Base-by-base conservation (phyloP, 2,113 vertebrate genomes). In the Eulacestoma nigropectus region DNA sequence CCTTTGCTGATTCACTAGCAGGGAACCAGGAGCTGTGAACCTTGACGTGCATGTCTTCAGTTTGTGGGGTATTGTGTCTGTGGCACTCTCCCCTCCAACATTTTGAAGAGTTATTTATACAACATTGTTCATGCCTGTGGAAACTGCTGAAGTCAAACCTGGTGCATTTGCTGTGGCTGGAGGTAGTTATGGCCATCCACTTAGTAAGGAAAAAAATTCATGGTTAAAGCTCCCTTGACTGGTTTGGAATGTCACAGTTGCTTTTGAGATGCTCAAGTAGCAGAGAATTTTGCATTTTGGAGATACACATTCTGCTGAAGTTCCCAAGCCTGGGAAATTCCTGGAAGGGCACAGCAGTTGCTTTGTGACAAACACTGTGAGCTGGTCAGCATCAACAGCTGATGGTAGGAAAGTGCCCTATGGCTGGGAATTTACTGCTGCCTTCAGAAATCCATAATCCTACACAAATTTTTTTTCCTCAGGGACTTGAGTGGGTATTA, bases 251-350 rank as follows among this genome's bases (percentile, higher is more conserved):
- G 23, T 62, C 50, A 32, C 17, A 23, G 5, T 5, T 63, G 10
- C 17, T 53, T 75, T 79, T 67, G 53, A 42, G 39, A 60, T 39
- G 79, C 57, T 74, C 5, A 15, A 11, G 20, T 1, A 29, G 49
- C 27, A 65, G 47, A 63, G 29, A 25, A 29, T 30, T 18, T 8
- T 57, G 19, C 14, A 15, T 41, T 87, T 75, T 49, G 46, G 70
- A 46, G 11, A 39, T 9, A 4, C 0, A 1, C 10, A 19, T 29
- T 57, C 27, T 65, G 42, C 16, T 5, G 3, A 6, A 49, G 8
- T 79, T 68, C n/a, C 52, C 42, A 3, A 42, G 29, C 20, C 21
- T 35, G n/a, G 65, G 37, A 23, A 56, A 47, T 16, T 18, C 8
- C n/a, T 56, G 25, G 8, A 16, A 33, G 26, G 3, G 22, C 23